Conservation (phyloP, 2,888 invertebrate species). For the Lasioglossum villosulum region DNA sequence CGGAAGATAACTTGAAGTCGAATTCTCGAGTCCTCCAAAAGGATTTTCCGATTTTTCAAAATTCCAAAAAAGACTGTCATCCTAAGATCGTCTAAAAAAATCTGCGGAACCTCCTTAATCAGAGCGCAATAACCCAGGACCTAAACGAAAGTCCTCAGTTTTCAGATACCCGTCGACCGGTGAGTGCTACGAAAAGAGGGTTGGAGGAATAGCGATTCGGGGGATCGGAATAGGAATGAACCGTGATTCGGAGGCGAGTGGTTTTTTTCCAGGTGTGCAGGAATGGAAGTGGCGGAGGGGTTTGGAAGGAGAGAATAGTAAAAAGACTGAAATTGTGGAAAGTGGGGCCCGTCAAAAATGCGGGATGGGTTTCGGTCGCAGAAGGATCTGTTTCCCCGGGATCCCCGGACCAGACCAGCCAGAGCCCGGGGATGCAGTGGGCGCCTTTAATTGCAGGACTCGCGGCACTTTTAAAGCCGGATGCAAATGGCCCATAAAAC, state of each 20-base stretch:
- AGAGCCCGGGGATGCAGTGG: constrained; percentile 26
- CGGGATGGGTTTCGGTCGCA: constrained; percentile 19
- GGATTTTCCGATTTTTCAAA: too few relatives aligned
- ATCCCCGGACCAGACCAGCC: neutral
- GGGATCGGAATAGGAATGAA: neutral
- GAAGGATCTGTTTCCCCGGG: constrained; percentile 66
- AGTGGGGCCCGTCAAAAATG: constrained; percentile 53
- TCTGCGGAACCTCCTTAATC: neutral
- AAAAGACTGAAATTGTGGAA: constrained; percentile 57
- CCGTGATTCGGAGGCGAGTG: constrained; percentile 35
- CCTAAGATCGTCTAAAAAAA: too few relatives aligned
- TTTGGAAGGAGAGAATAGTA: constrained; percentile 13
- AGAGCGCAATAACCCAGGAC: neutral
- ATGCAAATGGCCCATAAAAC: constrained; percentile 83
- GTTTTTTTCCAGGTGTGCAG: constrained; percentile 20
- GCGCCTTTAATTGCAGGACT: constrained; percentile 82
- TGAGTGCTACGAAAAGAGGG: neutral
- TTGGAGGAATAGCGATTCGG: neutral
- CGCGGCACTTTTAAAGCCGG: constrained; percentile 80
- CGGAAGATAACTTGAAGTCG: neutral
- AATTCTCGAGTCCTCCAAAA: too few relatives aligned
- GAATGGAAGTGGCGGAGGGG: constrained; percentile 3
- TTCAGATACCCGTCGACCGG: neutral
- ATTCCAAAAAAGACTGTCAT: too few relatives aligned
- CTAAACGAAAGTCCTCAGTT: neutral